Conservation (phyloP, 1,140 invertebrate genomes). For the Caenorhabditis inopinata region DNA sequence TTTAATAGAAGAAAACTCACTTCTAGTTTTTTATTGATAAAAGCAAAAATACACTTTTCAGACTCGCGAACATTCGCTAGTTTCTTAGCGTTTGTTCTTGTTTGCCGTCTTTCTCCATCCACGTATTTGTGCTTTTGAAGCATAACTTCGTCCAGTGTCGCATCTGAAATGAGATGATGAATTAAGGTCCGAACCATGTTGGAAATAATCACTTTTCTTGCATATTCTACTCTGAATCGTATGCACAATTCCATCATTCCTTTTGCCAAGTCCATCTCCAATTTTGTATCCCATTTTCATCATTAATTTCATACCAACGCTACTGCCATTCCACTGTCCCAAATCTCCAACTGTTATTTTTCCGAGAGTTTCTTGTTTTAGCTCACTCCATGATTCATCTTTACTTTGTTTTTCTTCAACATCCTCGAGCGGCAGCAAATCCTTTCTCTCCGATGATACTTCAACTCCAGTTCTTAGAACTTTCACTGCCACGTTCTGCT, state of each 20-base stretch:
- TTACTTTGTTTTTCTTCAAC: neutral
- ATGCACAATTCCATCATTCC: conserved; percentile 29
- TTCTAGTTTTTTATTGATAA: conserved; percentile 17
- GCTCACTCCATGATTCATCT: conserved; percentile 11
- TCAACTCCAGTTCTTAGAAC: neutral
- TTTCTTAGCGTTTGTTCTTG: neutral
- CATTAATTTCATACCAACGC: conserved; percentile 20
- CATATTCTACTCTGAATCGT: conserved; percentile 26
- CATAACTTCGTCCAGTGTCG: conserved; percentile 16
- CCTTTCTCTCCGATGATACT: neutral
- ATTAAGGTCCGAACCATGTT: no score
- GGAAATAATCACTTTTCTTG: conserved; percentile 28
- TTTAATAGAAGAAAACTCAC: neutral
- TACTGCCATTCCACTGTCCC: conserved; percentile 30
- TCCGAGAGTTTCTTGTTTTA: conserved; percentile 22
- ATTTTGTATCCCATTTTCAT: conserved; percentile 31
- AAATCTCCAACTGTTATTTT: neutral
- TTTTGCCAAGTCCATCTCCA: conserved; percentile 26
- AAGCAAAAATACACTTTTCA: conserved; percentile 26
- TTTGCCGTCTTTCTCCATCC: neutral
- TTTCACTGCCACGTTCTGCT: conserved; percentile 5
- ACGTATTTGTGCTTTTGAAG: neutral
- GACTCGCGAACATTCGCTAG: neutral
- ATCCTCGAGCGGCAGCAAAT: neutral
- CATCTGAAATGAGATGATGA: conserved; percentile 8